These are phyloP conservation scores for Apostichopus leukothele DNA, from an alignment of 53 echinoderm and acorn worm species.

Conservation along the genomic window DNA sequence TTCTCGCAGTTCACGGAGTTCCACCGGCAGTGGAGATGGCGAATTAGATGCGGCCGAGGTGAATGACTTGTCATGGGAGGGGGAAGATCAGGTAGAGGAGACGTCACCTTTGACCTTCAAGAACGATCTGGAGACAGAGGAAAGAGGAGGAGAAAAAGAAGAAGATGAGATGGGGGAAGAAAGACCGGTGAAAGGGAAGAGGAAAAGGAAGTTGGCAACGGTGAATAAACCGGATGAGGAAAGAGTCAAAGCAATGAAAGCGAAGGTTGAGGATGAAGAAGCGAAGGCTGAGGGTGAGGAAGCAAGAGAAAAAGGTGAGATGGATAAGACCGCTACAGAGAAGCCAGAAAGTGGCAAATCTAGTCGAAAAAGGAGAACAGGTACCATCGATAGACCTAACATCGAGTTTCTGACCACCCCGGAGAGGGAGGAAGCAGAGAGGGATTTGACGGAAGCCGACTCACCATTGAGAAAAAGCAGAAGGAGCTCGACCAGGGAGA, in stretches of 20 bases:
- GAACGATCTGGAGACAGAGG: background rate
- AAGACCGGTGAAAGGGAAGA: background rate
- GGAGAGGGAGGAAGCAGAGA: constrained; percentile 9
- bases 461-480: background rate
- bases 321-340: background rate
- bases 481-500: background rate
- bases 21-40: constrained; percentile 5
- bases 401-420: constrained; percentile 5
- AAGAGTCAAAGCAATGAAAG: background rate
- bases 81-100: background rate
- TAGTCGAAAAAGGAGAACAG: constrained; percentile 15
- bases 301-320: background rate
- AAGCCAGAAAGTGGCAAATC: background rate
- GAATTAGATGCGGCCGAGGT: background rate
- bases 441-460: background rate
- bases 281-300: background rate
- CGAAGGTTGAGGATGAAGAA: background rate
- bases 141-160: background rate
- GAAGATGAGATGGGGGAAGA: background rate
- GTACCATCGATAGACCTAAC: constrained; percentile 16
- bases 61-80: background rate
- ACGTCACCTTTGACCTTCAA: background rate
- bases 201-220: background rate
- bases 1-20: constrained; percentile 30
- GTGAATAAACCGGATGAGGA: constrained; percentile 38